These are phyloP conservation scores for Psilopsiagon aurifrons DNA, from an alignment of 2,113 vertebrate species.

Conservation along the genomic window DNA sequence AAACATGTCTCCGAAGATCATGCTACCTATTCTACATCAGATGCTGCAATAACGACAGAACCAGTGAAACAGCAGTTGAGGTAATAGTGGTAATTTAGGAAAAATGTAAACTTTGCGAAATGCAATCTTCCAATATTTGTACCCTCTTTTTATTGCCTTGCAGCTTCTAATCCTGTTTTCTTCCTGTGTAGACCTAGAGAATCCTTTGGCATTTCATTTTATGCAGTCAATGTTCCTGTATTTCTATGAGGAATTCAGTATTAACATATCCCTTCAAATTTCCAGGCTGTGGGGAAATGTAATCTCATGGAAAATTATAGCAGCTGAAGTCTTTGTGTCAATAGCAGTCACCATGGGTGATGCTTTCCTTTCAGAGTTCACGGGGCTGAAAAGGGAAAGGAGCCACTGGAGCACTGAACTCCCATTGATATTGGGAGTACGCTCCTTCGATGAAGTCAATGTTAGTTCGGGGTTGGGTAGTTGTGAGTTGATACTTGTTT, in stretches of 20 bases:
- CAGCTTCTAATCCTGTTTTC: neutral
- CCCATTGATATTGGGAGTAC: fast-evolving
- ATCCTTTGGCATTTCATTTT: neutral
- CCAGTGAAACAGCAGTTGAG: neutral
- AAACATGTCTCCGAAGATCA: neutral
- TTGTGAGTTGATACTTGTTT: neutral
- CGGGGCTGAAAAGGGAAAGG: neutral
- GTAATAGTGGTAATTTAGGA: neutral
- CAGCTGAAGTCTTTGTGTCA: neutral
- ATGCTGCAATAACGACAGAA: neutral
- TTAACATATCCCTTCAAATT: neutral
- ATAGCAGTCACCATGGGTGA: neutral
- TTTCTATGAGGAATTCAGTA: neutral
- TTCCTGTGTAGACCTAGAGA: neutral
- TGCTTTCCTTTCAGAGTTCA: neutral
- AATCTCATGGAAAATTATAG: neutral
- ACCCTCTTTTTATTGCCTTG: neutral
- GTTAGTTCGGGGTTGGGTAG: neutral
- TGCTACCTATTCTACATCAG: neutral
- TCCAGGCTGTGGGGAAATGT: neutral
- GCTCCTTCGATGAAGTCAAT: neutral
- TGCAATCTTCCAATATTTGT: neutral
- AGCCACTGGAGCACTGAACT: neutral
- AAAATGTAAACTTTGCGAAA: neutral
- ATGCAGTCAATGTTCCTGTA: fast-evolving